phyloP scores from a whole-genome alignment of 2,113 vertebrate genomes.

The Euleptes europaea region DNA sequence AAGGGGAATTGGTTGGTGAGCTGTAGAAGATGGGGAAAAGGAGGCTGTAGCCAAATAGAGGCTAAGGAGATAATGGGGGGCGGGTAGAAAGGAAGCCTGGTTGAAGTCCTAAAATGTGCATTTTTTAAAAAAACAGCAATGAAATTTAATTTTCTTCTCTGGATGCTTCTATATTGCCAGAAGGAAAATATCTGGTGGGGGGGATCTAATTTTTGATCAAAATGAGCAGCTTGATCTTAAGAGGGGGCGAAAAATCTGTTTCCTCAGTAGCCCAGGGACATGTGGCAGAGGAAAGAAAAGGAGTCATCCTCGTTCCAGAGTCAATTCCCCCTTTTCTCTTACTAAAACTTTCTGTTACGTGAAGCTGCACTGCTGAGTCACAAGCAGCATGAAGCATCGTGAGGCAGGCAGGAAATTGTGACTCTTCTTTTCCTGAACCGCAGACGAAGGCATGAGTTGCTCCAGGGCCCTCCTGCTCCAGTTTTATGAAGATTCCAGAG shows the following conservation, averaged over 20 bases:
- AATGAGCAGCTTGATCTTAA: no score
- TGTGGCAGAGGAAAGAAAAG: not conserved
- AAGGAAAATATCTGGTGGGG: not conserved
- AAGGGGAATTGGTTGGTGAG: no score
- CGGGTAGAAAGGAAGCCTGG: not conserved
- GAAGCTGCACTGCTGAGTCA: conserved; percentile 71
- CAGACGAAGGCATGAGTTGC: conserved; percentile 19
- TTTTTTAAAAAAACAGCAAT: not conserved
- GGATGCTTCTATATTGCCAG: not conserved
- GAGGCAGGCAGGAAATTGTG: conserved; percentile 44
- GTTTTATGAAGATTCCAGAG: conserved; percentile 9
- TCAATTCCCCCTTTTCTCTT: not conserved
- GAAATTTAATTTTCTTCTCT: not conserved
- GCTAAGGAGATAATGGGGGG: not conserved
- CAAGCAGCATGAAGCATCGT: not conserved
- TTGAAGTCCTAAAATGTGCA: not conserved
- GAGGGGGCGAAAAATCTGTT: not conserved
- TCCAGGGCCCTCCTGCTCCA: conserved; percentile 6
- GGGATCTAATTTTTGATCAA: not conserved
- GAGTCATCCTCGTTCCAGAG: not conserved
- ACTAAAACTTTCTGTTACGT: conserved; percentile 33
- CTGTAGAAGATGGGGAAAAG: no score
- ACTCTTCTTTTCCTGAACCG: conserved; percentile 41
- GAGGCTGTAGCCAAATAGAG: no score
- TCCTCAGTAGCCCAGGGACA: not conserved